A percentile compares a stretch with the other conserved stretches of the same genome.
These are phyloP conservation scores for Pygoscelis adeliae DNA, from an alignment of 2,113 vertebrate species.

Conservation along the genomic window DNA sequence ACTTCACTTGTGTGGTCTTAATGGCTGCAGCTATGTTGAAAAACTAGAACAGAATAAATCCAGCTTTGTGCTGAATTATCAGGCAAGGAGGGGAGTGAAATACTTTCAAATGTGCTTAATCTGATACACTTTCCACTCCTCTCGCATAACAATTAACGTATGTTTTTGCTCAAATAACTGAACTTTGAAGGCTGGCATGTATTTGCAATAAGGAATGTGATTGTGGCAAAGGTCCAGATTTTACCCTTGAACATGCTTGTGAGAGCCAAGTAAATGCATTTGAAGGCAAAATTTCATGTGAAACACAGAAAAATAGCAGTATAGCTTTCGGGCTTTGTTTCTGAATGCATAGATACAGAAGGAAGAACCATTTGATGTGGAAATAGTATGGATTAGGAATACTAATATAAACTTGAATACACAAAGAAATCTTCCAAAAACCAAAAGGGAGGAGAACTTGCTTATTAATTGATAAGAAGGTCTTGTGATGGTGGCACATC, in stretches of 20 bases:
- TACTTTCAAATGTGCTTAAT: background rate
- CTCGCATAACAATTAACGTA: background rate
- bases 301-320: background rate
- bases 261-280: background rate
- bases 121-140: background rate
- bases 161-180: slow-evolving; percentile 48
- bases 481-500: background rate
- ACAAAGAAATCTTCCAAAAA: background rate
- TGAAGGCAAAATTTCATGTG: background rate
- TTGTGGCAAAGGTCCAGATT: slow-evolving; percentile 29
- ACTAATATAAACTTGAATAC: background rate
- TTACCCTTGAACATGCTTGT: background rate
- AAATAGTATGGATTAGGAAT: background rate
- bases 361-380: background rate
- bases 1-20: slow-evolving; percentile 42
- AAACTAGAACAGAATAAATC: background rate
- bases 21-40: background rate
- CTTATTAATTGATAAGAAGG: background rate
- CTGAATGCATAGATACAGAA: background rate
- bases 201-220: slow-evolving; percentile 21
- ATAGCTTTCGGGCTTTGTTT: background rate
- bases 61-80: background rate
- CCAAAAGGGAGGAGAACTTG: background rate
- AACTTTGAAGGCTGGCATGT: slow-evolving; percentile 43
- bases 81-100: background rate